Evolutionary conservation across 2,797 vertebrate genomes (phyloP).

Genomic region (Merluccius polli): DNA sequence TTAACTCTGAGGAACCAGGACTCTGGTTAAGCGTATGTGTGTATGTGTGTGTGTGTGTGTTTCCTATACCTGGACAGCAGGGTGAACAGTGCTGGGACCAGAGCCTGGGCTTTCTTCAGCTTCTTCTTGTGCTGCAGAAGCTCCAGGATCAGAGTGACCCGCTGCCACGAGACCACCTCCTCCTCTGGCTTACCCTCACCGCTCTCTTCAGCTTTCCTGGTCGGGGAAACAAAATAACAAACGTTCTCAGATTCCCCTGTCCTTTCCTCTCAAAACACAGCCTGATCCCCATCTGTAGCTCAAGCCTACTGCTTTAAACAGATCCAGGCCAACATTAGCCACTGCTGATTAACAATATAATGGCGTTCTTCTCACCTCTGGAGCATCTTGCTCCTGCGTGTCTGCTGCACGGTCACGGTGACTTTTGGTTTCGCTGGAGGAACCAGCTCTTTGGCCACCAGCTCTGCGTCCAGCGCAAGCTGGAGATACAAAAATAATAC

Average conservation of each 20-base stretch:
- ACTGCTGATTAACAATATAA: no score
- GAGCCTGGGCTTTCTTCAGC: constrained; percentile 73
- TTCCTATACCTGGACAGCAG: constrained; percentile 81
- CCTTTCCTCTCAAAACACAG: neutral
- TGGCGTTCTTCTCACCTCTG: constrained; percentile 60
- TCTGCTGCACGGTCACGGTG: constrained; percentile 81
- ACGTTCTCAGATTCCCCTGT: neutral
- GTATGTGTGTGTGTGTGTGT: no score
- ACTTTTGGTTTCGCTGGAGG: constrained; percentile 74
- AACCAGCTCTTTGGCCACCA: constrained; percentile 83
- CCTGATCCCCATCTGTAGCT: neutral
- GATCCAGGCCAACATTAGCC: no score
- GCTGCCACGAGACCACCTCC: constrained; percentile 76
- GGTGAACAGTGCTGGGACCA: constrained; percentile 86
- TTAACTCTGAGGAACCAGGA: neutral
- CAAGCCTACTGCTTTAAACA: no score
- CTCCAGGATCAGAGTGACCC: constrained; percentile 88
- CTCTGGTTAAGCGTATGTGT: neutral
- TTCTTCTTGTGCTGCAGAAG: constrained; percentile 98
- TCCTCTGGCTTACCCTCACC: constrained; percentile 49
- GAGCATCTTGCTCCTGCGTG: constrained; percentile 79
- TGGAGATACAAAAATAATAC: constrained; percentile 42
- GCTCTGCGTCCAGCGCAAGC: constrained; percentile 83
- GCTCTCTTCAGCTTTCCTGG: constrained; percentile 73
- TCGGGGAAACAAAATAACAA: neutral